phyloP scores from a whole-genome alignment of 2,888 invertebrate species.

The Drosophila longiperda region DNA sequence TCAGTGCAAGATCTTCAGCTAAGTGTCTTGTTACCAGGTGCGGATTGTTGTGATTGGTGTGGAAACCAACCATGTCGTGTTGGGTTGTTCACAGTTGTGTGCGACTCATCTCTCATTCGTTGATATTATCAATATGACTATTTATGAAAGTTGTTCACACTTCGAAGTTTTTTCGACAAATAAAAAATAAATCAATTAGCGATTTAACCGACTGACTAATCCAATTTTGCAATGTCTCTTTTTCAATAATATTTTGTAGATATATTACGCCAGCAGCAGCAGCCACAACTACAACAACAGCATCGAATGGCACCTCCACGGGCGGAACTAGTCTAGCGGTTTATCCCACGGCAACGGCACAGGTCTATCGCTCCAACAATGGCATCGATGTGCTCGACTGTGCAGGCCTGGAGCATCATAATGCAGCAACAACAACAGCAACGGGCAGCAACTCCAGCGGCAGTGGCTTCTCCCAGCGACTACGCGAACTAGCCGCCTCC shows the following conservation, averaged over 20 bases:
- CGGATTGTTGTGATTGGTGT: constrained; percentile 2
- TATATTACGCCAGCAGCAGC: constrained; percentile 84
- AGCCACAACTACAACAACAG: constrained; percentile 68
- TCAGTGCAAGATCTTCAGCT: constrained; percentile 19
- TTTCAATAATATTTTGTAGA: constrained; percentile 61
- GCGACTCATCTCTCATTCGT: constrained; percentile 52
- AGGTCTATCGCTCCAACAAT: constrained; percentile 79
- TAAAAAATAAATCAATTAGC: constrained; percentile 74
- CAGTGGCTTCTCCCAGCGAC: constrained; percentile 84
- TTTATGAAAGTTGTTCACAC: constrained; percentile 67
- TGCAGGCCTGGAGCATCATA: constrained; percentile 67
- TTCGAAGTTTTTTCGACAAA: constrained; percentile 54
- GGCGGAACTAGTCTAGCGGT: constrained; percentile 78
- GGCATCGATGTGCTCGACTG: constrained; percentile 74
- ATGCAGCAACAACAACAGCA: constrained; percentile 39
- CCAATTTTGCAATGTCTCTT: constrained; percentile 25
- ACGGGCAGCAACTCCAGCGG: constrained; percentile 52
- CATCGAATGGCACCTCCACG: constrained; percentile 36
- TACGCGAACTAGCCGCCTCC: constrained; percentile 85
- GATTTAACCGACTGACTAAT: constrained; percentile 51
- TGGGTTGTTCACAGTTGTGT: constrained; percentile 67
- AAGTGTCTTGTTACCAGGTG: constrained; percentile 49
- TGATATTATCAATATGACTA: constrained; percentile 27
- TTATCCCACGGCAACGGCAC: constrained; percentile 80
- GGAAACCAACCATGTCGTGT: constrained; percentile 13